Base-by-base conservation (phyloP, 2,888 invertebrate species). In the Polydrusus pterygomalis region DNA sequence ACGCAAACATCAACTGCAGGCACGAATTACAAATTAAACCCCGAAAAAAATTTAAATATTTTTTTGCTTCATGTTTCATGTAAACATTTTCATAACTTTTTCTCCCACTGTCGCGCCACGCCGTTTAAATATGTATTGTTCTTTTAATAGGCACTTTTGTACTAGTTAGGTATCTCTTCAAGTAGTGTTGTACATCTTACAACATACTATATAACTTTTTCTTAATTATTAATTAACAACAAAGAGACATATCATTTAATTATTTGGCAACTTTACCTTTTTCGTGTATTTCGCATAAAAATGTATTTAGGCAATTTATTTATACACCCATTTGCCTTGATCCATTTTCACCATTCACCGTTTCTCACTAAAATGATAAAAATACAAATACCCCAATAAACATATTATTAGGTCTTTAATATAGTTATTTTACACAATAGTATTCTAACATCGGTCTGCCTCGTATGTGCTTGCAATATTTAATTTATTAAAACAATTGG, bases 291-390 rank as follows among this genome's bases (percentile, higher is more conserved):
- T 56, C 30, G 30, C 30, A 8, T 56, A 30, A 56, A 56, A 56
- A n/a, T 56, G 30, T 2, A 56, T 5, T 30, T 56, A 30, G 25
- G 30, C n/a, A 56, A n/a, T n/a, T 30, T 56, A 30, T 13, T 25
- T 56, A 56, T 56, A 30, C 10, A 56, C 30, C 15, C 13, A 56
- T 56, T 56, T 56, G 7, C 56, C 56, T 56, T 56, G 30, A n/a
- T n/a, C 56, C 25, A 56, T 56, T 56, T 56, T 56, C 56, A 56
- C 13, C 30, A 56, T 56, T 11, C 11, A 17, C 6, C 13, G 17
- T 51, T 51, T 51, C 13, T 11, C 10, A 51, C 20, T 17, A 20
- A 51, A 51, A 18, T 11, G 1, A n/a, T 18, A 20, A 20, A 34
- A 7, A 2, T 30, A 30, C 3, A 49, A 51, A 49, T 49, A 18